Evolutionary conservation across 2,797 vertebrate species (phyloP).

Genomic region (Sphenodon punctatus): DNA sequence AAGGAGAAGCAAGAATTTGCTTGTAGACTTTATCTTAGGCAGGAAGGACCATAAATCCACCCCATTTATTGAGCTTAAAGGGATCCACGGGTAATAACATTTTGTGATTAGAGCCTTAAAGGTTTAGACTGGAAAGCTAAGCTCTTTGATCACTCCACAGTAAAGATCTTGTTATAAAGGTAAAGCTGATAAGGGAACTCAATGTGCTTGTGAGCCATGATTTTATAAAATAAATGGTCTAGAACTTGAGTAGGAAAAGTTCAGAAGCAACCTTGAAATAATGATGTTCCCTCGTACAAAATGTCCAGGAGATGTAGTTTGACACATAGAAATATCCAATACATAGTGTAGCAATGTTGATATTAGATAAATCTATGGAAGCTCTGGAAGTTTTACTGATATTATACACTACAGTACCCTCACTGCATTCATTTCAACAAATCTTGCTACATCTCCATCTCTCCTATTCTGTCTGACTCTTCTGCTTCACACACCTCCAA

Average conservation of each 20-base stretch:
- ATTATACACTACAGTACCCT: neutral
- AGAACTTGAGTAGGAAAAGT: conserved; percentile 5
- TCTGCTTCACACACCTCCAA: neutral
- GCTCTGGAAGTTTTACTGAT: neutral
- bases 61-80: conserved; percentile 18
- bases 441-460: neutral
- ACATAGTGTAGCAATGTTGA: neutral
- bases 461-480: neutral
- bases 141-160: neutral
- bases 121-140: conserved; percentile 34
- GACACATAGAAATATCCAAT: neutral
- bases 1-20: neutral
- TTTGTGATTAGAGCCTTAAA: conserved; percentile 17
- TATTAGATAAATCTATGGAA: neutral
- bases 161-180: neutral
- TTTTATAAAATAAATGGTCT: conserved; percentile 28
- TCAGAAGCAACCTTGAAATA: neutral
- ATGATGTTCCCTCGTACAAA: neutral
- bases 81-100: neutral
- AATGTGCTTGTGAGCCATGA: neutral
- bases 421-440: neutral
- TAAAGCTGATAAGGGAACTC: conserved; percentile 18
- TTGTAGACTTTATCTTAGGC: conserved; percentile 15
- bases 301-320: neutral
- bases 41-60: conserved; percentile 9